Base-by-base conservation (phyloP, 2,888 invertebrate genomes). In the Callosobruchus maculatus region DNA sequence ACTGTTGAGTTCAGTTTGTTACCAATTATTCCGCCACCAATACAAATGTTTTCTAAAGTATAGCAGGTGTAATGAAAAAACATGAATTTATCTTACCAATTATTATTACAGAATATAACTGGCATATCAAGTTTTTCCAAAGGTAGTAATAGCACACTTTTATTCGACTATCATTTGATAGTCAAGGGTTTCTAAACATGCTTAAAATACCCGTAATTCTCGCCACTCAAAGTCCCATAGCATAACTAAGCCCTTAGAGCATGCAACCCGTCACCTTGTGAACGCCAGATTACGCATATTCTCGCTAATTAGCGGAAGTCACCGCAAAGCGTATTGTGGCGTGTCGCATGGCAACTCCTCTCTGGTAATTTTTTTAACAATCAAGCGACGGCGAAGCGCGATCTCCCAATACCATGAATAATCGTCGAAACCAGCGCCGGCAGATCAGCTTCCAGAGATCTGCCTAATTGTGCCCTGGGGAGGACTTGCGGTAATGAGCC, bases 221-320 rank as follows among this genome's bases (percentile, higher is more conserved):
- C 26, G 7, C 7, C 26, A 26, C 26, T 26, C 2, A 7, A 4
- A 7, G 49, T 49, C 13, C 1, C 13, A 18, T 49, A 13, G 13
- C 1, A 49, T 49, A 49, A 7, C 4, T 18, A 49, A 49, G 13
- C 13, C 49, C 49, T 49, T 49, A 5, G 49, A 13, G 13, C 13
- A 18, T 13, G 5, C 49, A 49, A 13, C 49, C 26, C 49, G 49
- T 13, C 49, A 49, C 49, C 49, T 49, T 49, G 13, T 49, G 18
- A 1, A 49, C 49, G 49, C 49, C 49, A 49, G 49, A 49, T 49
- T 49, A 49, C 49, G 49, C 49, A 13, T 49, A 49, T 26, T 73
- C 67, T 22, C 74, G 70, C 76, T 76, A 76, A 76, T 76, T 76
- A 76, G 76, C 74, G 76, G 76, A 76, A 76, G 74, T 72, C 72